These are phyloP conservation scores for Suncus etruscus DNA, from an alignment of 2,113 vertebrate genomes.

Conservation along the genomic window DNA sequence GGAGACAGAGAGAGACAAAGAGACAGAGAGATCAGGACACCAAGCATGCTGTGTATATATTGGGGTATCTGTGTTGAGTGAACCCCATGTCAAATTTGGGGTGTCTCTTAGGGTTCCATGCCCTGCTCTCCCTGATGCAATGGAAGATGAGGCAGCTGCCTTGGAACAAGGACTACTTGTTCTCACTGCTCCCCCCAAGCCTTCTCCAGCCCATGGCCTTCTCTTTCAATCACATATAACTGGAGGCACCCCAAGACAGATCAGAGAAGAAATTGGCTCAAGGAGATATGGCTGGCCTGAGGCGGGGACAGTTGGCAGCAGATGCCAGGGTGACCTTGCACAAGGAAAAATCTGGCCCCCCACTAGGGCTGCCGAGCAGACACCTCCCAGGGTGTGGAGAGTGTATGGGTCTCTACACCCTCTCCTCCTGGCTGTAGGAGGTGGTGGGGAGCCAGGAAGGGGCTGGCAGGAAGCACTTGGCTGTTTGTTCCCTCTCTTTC, in stretches of 20 bases:
- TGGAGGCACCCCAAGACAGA: background rate
- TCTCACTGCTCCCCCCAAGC: background rate
- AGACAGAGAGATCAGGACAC: no score
- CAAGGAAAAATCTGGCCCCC: no score
- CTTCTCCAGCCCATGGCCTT: background rate
- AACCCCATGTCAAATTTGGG: background rate
- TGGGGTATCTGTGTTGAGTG: background rate
- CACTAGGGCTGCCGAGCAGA: background rate
- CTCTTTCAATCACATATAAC: background rate
- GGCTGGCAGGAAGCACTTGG: conserved; percentile 67
- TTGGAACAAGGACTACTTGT: background rate
- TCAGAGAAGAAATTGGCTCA: conserved; percentile 4
- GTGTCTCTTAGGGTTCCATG: background rate
- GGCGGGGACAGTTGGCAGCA: background rate
- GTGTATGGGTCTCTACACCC: background rate
- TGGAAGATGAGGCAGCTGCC: background rate
- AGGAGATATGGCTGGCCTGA: background rate
- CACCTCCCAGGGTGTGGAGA: background rate
- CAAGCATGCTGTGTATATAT: no score
- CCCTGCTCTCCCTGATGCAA: background rate
- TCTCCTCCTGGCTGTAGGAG: conserved; percentile 28
- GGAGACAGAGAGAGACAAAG: no score
- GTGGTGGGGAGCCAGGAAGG: conserved; percentile 9
- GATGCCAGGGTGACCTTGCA: background rate
- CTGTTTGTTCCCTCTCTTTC: conserved; percentile 76